phyloP scores from a whole-genome alignment of 2,888 invertebrate species.

The Eristalis intricaria region DNA sequence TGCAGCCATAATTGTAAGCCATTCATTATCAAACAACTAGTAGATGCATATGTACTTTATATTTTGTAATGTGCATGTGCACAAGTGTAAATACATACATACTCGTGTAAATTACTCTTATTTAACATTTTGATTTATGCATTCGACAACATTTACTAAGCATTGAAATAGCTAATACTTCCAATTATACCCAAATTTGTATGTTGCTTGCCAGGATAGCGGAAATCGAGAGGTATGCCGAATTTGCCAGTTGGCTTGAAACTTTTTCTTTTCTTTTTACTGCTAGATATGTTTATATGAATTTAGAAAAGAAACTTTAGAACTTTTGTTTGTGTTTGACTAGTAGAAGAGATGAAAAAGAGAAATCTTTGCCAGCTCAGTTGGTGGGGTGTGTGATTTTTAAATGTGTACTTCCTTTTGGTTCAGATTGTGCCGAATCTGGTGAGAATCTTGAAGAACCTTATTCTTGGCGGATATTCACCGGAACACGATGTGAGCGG shows the following conservation, averaged over 20 bases:
- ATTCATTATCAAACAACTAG: conserved; percentile 12
- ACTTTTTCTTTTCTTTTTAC: conserved; percentile 76
- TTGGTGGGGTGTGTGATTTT: not conserved
- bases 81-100: conserved; percentile 58
- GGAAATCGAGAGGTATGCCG: conserved; percentile 87
- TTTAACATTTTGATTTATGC: conserved; percentile 73
- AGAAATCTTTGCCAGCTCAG: not conserved
- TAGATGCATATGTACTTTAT: conserved; percentile 61
- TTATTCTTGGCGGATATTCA: conserved; percentile 99
- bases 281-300: conserved; percentile 31
- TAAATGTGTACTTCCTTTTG: not conserved
- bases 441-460: conserved; percentile 98
- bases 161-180: conserved; percentile 68
- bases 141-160: conserved; percentile 68
- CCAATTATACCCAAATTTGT: conserved; percentile 77
- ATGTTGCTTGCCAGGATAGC: conserved; percentile 85
- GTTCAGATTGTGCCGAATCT: conserved; percentile 97
- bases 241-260: conserved; percentile 79
- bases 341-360: not conserved
- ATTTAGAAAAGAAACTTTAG: not conserved
- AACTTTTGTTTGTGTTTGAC: conserved; percentile 4
- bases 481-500: conserved; percentile 99
- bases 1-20: not conserved
- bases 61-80: conserved; percentile 68
- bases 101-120: conserved; percentile 45